phyloP scores from a whole-genome alignment of 2,113 vertebrate species.

The Semnornis frantzii region DNA sequence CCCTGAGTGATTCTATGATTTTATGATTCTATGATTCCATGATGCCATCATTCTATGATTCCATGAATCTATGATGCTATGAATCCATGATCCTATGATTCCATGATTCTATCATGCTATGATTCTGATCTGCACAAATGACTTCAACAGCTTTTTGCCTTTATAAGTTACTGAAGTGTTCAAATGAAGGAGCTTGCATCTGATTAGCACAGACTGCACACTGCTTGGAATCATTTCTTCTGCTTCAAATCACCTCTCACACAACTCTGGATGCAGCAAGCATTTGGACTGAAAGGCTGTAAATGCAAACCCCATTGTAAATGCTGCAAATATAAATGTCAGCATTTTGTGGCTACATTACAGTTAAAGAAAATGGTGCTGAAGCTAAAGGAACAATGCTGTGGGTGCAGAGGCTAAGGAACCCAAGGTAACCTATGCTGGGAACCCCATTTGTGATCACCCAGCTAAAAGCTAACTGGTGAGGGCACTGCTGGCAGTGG shows the following conservation, averaged over 20 bases:
- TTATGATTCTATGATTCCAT: too few relatives aligned
- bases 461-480: background rate
- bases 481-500: background rate
- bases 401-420: background rate
- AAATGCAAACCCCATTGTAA: background rate
- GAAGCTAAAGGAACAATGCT: background rate
- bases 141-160: background rate
- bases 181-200: constrained; percentile 6
- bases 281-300: background rate
- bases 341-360: background rate
- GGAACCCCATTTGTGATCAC: background rate
- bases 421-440: background rate
- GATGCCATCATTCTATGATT: too few relatives aligned
- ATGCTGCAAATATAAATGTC: background rate
- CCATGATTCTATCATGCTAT: too few relatives aligned
- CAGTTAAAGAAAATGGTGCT: background rate
- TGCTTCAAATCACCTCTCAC: background rate
- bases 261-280: background rate
- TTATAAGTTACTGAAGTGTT: constrained; percentile 3
- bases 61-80: too few relatives aligned
- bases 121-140: background rate
- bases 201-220: background rate
- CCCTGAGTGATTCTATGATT: too few relatives aligned
- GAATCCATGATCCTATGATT: too few relatives aligned
- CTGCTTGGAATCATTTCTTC: background rate